These are phyloP conservation scores for Carollia perspicillata DNA, from an alignment of 2,113 vertebrate genomes.

Conservation along the genomic window DNA sequence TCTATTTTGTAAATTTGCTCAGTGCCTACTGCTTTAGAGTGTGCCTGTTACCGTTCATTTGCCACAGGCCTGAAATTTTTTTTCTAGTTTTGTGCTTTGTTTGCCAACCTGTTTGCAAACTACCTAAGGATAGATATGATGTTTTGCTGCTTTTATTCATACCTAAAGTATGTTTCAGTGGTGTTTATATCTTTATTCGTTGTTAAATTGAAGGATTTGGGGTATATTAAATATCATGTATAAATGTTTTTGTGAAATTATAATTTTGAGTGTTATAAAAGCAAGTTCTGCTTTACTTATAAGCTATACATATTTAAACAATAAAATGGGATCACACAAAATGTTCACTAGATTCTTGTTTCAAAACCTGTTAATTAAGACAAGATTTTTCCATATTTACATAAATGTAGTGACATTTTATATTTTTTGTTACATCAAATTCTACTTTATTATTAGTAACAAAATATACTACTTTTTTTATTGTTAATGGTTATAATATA, in stretches of 20 bases:
- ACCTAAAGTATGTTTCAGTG: neutral
- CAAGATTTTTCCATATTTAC: neutral
- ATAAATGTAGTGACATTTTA: constrained; percentile 19
- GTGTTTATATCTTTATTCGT: constrained; percentile 2
- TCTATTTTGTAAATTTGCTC: neutral
- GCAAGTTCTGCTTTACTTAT: neutral
- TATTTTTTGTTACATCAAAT: constrained; percentile 45
- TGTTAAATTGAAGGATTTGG: neutral
- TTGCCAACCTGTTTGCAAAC: neutral
- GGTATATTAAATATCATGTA: neutral
- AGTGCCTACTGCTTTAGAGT: neutral
- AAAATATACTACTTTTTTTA: neutral
- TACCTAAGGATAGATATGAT: neutral
- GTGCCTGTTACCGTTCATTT: neutral
- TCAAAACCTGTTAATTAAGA: neutral
- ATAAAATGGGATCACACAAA: constrained; percentile 1
- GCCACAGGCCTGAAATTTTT: neutral
- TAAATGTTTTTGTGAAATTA: constrained; percentile 30
- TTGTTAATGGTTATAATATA: neutral
- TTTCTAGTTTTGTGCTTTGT: constrained; percentile 8
- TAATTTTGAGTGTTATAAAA: constrained; percentile 14
- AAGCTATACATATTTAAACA: neutral
- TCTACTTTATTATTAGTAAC: constrained; percentile 30
- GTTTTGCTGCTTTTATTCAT: neutral
- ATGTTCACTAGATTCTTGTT: neutral